A percentile compares a stretch with the other conserved stretches of the same genome.
Conservation (phyloP, 2,888 invertebrate species). For the Conomelus anceps region DNA sequence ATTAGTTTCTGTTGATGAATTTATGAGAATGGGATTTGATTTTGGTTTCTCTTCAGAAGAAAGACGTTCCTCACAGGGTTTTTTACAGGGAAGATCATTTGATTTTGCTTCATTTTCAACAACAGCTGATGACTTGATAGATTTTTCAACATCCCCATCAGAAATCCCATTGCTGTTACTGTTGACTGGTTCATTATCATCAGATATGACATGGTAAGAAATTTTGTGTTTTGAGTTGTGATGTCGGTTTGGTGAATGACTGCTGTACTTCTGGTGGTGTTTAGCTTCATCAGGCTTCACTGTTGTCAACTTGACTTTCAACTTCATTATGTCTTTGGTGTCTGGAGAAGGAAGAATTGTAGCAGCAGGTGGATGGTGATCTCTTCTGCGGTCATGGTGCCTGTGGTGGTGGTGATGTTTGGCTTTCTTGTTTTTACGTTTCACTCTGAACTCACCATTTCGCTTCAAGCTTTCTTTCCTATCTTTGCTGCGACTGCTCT, state of each 20-base stretch:
- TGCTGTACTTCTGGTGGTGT: constrained; percentile 23
- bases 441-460: constrained; percentile 21
- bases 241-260: constrained; percentile 13
- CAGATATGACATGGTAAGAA: constrained; percentile 3
- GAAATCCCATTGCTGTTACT: not conserved
- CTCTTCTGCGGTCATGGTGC: constrained; percentile 33
- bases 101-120: not conserved
- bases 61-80: not conserved
- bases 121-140: not conserved
- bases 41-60: not conserved
- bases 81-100: not conserved
- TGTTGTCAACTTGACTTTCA: constrained; percentile 35
- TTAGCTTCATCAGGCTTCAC: constrained; percentile 26
- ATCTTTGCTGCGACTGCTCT: not conserved
- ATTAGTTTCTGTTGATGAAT: not conserved
- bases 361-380: constrained; percentile 32
- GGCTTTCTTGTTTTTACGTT: constrained; percentile 34
- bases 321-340: constrained; percentile 34
- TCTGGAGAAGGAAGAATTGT: constrained; percentile 35
- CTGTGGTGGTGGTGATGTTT: constrained; percentile 36
- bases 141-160: not conserved
- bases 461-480: constrained; percentile 20
- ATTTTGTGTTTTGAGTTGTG: constrained; percentile 21
- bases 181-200: constrained; percentile 7
- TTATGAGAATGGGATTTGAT: not conserved